Percentiles rank a stretch among this genome's conserved stretches.
Evolutionary conservation across 2,113 vertebrate genomes (phyloP).

Genomic region (Cairina moschata): DNA sequence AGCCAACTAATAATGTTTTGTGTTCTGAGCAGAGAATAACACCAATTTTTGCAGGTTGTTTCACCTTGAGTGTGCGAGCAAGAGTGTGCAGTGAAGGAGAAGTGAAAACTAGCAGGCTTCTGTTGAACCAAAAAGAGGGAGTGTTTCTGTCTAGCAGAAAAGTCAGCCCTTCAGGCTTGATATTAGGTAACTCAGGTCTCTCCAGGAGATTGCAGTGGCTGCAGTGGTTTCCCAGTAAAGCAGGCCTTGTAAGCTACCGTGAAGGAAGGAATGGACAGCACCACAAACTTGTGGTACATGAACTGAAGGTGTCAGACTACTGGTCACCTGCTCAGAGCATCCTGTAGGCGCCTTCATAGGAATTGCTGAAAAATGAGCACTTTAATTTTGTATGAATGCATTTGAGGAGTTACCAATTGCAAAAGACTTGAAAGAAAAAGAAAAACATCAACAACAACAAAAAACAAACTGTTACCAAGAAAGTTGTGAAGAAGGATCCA

Average conservation of each 20-base stretch:
- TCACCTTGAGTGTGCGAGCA: neutral
- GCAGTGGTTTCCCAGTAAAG: neutral
- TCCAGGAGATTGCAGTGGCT: neutral
- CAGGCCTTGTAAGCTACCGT: neutral
- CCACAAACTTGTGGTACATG: neutral
- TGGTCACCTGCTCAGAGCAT: neutral
- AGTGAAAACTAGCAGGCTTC: neutral
- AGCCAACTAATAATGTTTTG: neutral
- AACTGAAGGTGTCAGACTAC: neutral
- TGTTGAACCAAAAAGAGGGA: fast-evolving
- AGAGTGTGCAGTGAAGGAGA: neutral
- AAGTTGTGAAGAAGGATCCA: neutral
- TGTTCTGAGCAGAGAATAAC: neutral
- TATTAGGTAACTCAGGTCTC: neutral
- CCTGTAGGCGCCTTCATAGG: neutral
- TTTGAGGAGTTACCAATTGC: neutral
- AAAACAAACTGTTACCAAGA: neutral
- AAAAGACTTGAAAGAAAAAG: neutral
- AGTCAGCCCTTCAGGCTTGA: fast-evolving
- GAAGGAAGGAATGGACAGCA: neutral
- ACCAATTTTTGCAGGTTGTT: neutral
- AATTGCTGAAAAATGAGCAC: neutral
- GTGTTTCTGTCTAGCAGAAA: neutral
- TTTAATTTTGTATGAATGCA: neutral
- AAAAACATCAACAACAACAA: neutral